A percentile compares a stretch with the other conserved stretches of the same genome.
Evolutionary conservation across 2,797 vertebrate genomes (phyloP).

Genomic region (Cynopterus sphinx): DNA sequence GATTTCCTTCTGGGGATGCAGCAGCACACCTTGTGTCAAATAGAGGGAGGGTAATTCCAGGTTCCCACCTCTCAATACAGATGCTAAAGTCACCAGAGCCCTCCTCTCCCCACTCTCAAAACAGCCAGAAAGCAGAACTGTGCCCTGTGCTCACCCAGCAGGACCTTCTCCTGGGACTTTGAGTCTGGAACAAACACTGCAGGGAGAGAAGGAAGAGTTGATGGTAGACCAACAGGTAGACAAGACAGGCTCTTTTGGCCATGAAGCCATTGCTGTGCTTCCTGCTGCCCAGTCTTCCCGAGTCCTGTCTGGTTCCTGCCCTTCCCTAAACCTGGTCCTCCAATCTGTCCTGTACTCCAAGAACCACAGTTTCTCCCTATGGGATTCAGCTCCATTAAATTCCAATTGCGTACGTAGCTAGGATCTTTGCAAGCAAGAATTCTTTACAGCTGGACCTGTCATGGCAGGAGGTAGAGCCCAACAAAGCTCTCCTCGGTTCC

Average conservation of each 20-base stretch:
- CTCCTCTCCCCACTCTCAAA: not conserved
- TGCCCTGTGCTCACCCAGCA: not conserved
- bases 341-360: not conserved
- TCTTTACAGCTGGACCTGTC: not conserved
- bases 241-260: not conserved
- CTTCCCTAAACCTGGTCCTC: not conserved
- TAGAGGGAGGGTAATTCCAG: not conserved
- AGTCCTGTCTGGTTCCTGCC: not conserved
- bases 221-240: not conserved
- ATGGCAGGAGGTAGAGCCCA: accelerated
- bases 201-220: not conserved
- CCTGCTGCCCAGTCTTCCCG: not conserved
- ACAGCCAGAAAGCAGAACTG: not conserved
- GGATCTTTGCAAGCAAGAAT: not conserved
- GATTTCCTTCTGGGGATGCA: not conserved
- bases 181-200: not conserved
- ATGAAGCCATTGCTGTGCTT: not conserved
- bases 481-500: not conserved
- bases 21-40: too few relatives aligned
- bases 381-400: not conserved
- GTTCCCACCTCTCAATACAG: not conserved
- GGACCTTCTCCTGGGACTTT: not conserved
- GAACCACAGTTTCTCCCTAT: not conserved
- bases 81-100: not conserved
- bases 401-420: not conserved